Evolutionary conservation across 2,888 invertebrate genomes (phyloP).

Genomic region (Microctonus hyperodae): DNA sequence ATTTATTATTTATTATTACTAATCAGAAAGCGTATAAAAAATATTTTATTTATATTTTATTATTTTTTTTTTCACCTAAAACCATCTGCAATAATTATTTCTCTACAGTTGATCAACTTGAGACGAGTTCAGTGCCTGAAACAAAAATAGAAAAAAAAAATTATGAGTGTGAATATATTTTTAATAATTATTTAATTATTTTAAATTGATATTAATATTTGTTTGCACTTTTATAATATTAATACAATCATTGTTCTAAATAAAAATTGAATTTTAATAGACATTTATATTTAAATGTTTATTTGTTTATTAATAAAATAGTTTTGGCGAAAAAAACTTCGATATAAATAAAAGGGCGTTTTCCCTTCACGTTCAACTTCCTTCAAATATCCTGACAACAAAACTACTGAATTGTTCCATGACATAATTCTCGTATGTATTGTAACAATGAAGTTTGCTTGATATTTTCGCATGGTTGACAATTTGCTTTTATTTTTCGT

Average conservation of each 20-base stretch:
- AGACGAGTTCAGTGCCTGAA: conserved; percentile 55
- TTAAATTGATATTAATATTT: background rate
- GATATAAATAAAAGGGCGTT: background rate
- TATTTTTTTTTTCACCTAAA: conserved; percentile 6
- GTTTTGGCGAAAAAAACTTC: background rate
- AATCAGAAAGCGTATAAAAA: conserved; percentile 26
- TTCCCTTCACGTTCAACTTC: background rate
- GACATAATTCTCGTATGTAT: background rate
- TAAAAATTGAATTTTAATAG: no score
- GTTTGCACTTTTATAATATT: background rate
- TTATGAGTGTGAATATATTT: background rate
- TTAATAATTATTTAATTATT: background rate
- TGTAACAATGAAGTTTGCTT: background rate
- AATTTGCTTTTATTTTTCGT: background rate
- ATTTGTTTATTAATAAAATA: background rate
- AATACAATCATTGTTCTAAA: background rate
- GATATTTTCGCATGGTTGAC: conserved; percentile 20
- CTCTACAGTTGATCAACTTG: conserved; percentile 47
- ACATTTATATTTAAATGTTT: background rate
- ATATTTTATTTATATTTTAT: conserved; percentile 22
- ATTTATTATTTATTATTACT: conserved; percentile 14
- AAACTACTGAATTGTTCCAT: conserved; percentile 2
- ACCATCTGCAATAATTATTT: background rate
- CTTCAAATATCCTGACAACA: conserved; percentile 13
- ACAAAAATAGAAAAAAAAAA: conserved; percentile 33